Evolutionary conservation across 2,797 vertebrate species (phyloP).

Genomic region (Enteromius radiatus): DNA sequence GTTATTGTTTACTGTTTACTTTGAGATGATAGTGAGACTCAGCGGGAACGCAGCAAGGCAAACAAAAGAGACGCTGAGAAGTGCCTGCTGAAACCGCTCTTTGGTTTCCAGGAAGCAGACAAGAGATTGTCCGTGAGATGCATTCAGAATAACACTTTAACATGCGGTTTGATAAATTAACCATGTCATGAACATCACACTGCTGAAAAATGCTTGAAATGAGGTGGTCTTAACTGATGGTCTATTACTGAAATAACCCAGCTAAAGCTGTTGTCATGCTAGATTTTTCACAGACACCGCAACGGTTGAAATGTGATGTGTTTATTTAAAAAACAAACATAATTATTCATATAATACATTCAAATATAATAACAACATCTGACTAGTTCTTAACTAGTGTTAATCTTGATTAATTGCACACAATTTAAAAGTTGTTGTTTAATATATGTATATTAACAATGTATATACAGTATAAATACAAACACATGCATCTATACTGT

Average conservation of each 20-base stretch:
- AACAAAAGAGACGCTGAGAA: constrained; percentile 19
- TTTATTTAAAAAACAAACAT: not conserved
- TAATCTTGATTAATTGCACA: no score
- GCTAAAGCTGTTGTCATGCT: not conserved
- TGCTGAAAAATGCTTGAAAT: not conserved
- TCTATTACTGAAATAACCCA: not conserved
- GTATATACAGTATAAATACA: no score
- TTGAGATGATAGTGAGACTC: constrained; percentile 36
- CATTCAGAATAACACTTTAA: constrained; percentile 7
- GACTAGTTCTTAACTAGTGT: not conserved
- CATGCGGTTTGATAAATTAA: constrained; percentile 6
- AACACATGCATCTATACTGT: no score
- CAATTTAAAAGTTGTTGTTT: no score
- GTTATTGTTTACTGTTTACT: constrained; percentile 36
- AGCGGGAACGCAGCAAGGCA: not conserved
- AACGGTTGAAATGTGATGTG: not conserved
- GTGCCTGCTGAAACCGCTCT: not conserved
- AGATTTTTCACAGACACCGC: not conserved
- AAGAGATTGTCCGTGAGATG: constrained; percentile 12
- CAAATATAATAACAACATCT: not conserved
- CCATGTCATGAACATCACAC: not conserved
- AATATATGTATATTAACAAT: no score
- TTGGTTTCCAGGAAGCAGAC: constrained; percentile 6
- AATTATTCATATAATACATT: not conserved
- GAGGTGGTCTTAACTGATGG: constrained; percentile 5